Percentiles rank a stretch among this genome's conserved stretches.
Evolutionary conservation across 2,113 vertebrate species (phyloP).

Genomic region (Urocolius indicus): DNA sequence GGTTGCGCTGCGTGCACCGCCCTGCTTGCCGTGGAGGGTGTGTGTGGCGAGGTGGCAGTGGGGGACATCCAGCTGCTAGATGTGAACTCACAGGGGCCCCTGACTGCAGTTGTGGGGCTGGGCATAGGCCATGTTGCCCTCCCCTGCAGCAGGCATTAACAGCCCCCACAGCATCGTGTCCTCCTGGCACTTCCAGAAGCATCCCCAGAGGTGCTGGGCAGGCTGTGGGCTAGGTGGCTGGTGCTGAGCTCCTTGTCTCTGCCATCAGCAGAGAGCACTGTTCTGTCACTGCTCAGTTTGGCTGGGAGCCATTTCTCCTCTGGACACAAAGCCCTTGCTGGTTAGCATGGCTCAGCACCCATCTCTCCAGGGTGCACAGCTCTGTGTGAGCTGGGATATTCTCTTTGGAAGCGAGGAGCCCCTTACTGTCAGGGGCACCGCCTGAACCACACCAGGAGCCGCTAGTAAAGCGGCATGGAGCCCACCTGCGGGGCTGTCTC

Average conservation of each 20-base stretch:
- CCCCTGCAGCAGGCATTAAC: neutral
- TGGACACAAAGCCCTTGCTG: neutral
- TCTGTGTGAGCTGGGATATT: neutral
- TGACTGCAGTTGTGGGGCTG: rapidly evolving
- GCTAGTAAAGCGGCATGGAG: neutral
- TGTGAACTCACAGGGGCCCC: neutral
- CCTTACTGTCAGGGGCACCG: neutral
- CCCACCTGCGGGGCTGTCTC: neutral
- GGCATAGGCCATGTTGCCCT: neutral
- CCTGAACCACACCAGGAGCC: neutral
- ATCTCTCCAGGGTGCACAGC: rapidly evolving
- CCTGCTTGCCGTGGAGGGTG: neutral
- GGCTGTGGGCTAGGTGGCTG: neutral
- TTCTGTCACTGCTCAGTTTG: neutral
- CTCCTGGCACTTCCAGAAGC: neutral
- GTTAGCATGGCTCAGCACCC: neutral
- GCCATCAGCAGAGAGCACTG: constrained; percentile 39
- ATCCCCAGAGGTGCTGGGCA: neutral
- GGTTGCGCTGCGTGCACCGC: neutral
- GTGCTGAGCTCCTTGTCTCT: neutral
- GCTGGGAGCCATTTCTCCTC: neutral
- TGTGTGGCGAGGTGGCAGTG: neutral
- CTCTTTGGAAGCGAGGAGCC: neutral
- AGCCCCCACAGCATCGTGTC: neutral
- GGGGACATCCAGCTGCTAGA: neutral